Evolutionary conservation across 2,797 vertebrate species (phyloP).

Genomic region (Poliocrania exsul): DNA sequence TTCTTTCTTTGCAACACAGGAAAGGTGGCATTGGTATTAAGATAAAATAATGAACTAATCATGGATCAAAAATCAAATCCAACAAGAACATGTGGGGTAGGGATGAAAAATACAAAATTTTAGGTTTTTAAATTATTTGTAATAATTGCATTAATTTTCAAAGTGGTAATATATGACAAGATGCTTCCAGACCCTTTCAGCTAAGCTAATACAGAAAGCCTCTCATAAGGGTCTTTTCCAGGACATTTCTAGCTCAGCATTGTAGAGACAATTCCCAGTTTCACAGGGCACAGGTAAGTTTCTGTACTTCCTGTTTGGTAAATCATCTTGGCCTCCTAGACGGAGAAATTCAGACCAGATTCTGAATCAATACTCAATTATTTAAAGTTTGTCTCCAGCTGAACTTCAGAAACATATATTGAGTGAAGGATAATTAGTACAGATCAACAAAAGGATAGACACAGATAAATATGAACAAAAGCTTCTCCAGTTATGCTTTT

Average conservation of each 20-base stretch:
- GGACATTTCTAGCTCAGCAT: not conserved
- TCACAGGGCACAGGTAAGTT: not conserved
- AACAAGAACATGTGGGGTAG: fast-evolving
- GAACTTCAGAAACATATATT: not conserved
- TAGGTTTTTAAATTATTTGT: not conserved
- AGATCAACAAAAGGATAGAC: not conserved
- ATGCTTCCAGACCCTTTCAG: not conserved
- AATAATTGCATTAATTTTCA: not conserved
- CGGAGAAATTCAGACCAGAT: not conserved
- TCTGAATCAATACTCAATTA: not conserved
- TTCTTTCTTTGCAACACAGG: not conserved
- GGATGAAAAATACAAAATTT: not conserved
- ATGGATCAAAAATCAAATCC: not conserved
- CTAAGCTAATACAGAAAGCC: not conserved
- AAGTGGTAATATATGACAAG: not conserved
- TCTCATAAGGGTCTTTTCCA: not conserved
- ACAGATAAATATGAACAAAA: not conserved
- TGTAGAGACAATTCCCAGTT: fast-evolving
- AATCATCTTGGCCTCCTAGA: not conserved
- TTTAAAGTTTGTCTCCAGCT: not conserved
- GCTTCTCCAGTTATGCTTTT: not conserved
- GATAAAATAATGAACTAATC: not conserved
- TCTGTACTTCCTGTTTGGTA: not conserved
- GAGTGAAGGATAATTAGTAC: not conserved
- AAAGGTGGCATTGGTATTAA: not conserved